phyloP scores from a whole-genome alignment of 2,888 invertebrate species.

The Bombylius major region DNA sequence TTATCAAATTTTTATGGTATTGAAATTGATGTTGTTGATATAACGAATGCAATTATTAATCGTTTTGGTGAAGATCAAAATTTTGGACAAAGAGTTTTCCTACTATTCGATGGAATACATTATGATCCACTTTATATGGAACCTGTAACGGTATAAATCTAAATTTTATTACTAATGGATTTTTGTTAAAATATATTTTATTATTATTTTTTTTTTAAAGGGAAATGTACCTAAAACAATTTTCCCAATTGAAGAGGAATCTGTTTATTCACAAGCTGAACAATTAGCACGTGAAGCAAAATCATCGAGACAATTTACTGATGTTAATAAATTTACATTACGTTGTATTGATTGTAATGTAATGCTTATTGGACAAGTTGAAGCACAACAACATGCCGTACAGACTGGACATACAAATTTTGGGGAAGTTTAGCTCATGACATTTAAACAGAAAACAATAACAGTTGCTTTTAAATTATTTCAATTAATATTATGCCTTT shows the following conservation, averaged over 20 bases:
- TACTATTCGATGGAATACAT: constrained; percentile 92
- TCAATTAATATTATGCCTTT: too few species aligned
- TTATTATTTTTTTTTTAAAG: constrained; percentile 35
- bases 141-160: constrained; percentile 53
- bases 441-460: too few species aligned
- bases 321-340: constrained; percentile 73
- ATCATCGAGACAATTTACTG: constrained; percentile 80
- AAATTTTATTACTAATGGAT: not conserved
- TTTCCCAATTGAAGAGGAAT: constrained; percentile 62
- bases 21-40: constrained; percentile 90
- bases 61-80: constrained; percentile 87
- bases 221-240: constrained; percentile 63
- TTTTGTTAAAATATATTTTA: not conserved
- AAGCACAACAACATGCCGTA: constrained; percentile 76
- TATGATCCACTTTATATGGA: constrained; percentile 90
- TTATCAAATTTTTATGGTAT: constrained; percentile 74
- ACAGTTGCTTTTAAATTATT: too few species aligned
- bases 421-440: constrained; percentile 52
- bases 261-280: constrained; percentile 64
- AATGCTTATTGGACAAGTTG: constrained; percentile 62
- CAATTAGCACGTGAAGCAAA: constrained; percentile 80
- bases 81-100: constrained; percentile 69
- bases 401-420: constrained; percentile 71
- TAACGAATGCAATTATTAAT: constrained; percentile 78
- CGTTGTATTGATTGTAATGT: constrained; percentile 72